phyloP scores from a whole-genome alignment of 1,140 invertebrate genomes.

The Pseudomyrmex dendroicus region DNA sequence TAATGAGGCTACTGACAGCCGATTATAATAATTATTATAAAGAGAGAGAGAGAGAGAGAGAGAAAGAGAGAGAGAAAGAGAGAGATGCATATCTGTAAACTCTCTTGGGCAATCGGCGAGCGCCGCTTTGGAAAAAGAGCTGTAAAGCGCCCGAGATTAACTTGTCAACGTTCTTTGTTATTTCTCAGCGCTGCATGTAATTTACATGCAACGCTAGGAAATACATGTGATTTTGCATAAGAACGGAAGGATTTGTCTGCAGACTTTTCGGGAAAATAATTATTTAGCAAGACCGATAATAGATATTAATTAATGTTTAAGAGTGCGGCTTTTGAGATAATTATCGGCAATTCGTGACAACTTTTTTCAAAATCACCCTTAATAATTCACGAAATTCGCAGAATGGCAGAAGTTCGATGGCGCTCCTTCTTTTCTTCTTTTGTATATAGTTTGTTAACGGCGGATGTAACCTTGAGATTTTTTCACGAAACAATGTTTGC shows the following conservation, averaged over 20 bases:
- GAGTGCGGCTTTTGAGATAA: conserved; percentile 25
- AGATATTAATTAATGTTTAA: conserved; percentile 60
- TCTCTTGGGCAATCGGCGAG: background rate
- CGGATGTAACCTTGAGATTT: conserved; percentile 16
- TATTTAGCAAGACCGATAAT: conserved; percentile 56
- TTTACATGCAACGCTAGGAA: conserved; percentile 30
- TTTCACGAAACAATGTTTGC: conserved; percentile 36
- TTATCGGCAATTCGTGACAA: conserved; percentile 27
- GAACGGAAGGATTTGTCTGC: conserved; percentile 32
- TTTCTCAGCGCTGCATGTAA: conserved; percentile 56
- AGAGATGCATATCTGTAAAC: conserved; percentile 35
- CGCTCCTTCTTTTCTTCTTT: background rate
- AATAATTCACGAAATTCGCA: conserved; percentile 1
- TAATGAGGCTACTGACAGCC: conserved; percentile 73
- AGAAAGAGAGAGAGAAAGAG: conserved; percentile 45
- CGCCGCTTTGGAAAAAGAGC: conserved; percentile 60
- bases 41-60: conserved; percentile 51
- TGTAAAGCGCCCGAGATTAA: conserved; percentile 67
- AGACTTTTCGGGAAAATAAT: conserved; percentile 41
- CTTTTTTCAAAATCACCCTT: conserved; percentile 13
- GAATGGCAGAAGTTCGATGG: background rate
- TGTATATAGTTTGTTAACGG: conserved; percentile 28
- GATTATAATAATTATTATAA: conserved; percentile 75
- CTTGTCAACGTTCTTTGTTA: conserved; percentile 61
- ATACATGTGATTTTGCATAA: conserved; percentile 39